phyloP scores from a whole-genome alignment of 2,888 invertebrate genomes.

The Tipula confusa region DNA sequence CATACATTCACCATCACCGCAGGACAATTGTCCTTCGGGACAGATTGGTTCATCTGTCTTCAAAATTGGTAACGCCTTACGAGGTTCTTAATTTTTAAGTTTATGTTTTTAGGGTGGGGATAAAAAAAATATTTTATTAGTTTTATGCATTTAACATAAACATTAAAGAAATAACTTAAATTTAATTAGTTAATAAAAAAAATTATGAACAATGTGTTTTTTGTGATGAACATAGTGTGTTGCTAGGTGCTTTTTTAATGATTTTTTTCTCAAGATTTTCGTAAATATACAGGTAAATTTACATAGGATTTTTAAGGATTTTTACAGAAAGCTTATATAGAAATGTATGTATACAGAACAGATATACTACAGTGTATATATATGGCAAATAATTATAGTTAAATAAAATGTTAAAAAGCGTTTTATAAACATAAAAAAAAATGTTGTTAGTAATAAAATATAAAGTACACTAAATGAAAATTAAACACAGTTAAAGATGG shows the following conservation, averaged over 20 bases:
- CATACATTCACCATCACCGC: slow-evolving; percentile 88
- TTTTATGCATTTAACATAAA: background rate
- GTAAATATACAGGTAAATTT: background rate
- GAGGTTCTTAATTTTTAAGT: slow-evolving; percentile 67
- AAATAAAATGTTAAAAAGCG: background rate
- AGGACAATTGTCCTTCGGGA: slow-evolving; percentile 82
- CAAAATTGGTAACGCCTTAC: slow-evolving; percentile 80
- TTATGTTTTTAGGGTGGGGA: no score
- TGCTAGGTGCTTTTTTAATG: background rate
- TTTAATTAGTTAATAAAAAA: background rate
- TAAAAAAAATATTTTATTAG: background rate
- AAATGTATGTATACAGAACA: background rate
- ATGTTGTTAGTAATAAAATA: background rate
- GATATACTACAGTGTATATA: background rate
- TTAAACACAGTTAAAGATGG: background rate
- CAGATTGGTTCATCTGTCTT: slow-evolving; percentile 93
- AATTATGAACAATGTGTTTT: background rate
- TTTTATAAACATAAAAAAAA: background rate
- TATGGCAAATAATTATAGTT: background rate
- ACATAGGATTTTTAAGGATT: background rate
- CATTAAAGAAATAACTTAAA: no score
- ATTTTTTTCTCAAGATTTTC: background rate
- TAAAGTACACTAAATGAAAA: background rate
- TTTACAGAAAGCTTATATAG: background rate
- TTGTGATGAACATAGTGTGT: background rate